These are phyloP conservation scores for Dryobotodes eremita DNA, from an alignment of 2,888 invertebrate genomes.

Conservation along the genomic window DNA sequence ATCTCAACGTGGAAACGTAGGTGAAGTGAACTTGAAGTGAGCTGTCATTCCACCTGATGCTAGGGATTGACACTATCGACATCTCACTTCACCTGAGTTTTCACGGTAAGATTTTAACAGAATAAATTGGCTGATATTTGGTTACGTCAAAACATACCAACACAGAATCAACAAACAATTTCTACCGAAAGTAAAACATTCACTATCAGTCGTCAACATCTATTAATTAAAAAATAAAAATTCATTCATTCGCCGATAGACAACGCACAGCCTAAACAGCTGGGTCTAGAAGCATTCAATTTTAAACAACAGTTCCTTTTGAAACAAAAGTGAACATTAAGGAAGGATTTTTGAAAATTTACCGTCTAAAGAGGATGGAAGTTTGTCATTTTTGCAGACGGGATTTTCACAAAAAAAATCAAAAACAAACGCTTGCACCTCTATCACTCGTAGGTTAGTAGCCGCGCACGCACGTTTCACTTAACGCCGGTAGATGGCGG, in stretches of 20 bases:
- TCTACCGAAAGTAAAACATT: conserved; percentile 1
- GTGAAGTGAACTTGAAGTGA: no score
- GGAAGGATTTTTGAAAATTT: background rate
- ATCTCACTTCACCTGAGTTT: no score
- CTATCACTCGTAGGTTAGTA: background rate
- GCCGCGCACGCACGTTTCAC: background rate
- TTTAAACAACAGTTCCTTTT: background rate
- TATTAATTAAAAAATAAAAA: background rate
- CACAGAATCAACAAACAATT: conserved; percentile 15
- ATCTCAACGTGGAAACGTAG: no score
- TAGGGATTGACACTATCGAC: no score
- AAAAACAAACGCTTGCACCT: conserved; percentile 31
- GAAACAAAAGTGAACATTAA: background rate
- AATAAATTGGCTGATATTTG: background rate
- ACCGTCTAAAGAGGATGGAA: background rate
- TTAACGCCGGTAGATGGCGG: conserved; percentile 22
- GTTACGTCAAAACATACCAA: conserved; percentile 14
- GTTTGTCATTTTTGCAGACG: background rate
- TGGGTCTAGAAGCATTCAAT: background rate
- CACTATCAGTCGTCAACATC: background rate
- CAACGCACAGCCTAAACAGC: no score
- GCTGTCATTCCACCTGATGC: no score
- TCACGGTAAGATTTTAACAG: no score
- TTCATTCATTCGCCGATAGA: background rate
- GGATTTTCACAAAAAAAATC: no score